Evolutionary conservation across 2,888 invertebrate genomes (phyloP), one percentile per base, ranked within the genome.

Genomic region (Plusia festucae): DNA sequence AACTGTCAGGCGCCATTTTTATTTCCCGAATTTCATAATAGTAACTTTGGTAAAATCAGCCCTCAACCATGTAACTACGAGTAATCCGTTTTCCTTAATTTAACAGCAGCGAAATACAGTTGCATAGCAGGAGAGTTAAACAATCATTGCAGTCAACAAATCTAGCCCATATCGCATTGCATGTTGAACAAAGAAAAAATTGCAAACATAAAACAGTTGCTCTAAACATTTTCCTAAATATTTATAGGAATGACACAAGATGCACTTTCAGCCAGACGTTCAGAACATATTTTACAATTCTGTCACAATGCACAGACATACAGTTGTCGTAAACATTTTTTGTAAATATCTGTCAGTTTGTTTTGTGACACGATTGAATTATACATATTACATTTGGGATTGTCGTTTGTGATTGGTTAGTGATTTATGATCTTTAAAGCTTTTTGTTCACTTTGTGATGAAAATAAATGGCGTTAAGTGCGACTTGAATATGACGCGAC

Each of bases 331-430:
- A 44, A 62, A 76, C 65, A 62, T 65, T 75, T 34, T 71, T 49
- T 62, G 56, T 65, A 0, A 65, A 62, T 70, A 59, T 59, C 65
- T 65, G 71, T 66, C 66, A 13, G 7, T 13, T 27, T 49, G 46
- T 49, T 49, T 49, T 18, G 20, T 62, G 71, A 61, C 78, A 68
- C 51, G 66, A 80, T 78, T 79, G 80, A 79, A 66, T 74, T 79
- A 79, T 80, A 66, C 49, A 58, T 65, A 61, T 74, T 67, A 60
- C 68, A 56, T 72, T 72, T 65, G 18, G 69, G 55, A 62, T 61
- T 70, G 74, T 61, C 67, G 40, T 5, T 8, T 54, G 65, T 74
- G 81, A 79, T 79, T 54, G 66, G 70, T 65, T 16, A 20, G 54
- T 80, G 81, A 79, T 79, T 80, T 74, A 79, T 72, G 22, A 30